Evolutionary conservation across 1,140 invertebrate species (phyloP), one percentile per base, ranked within the genome.

Genomic region (Cydia amplana): DNA sequence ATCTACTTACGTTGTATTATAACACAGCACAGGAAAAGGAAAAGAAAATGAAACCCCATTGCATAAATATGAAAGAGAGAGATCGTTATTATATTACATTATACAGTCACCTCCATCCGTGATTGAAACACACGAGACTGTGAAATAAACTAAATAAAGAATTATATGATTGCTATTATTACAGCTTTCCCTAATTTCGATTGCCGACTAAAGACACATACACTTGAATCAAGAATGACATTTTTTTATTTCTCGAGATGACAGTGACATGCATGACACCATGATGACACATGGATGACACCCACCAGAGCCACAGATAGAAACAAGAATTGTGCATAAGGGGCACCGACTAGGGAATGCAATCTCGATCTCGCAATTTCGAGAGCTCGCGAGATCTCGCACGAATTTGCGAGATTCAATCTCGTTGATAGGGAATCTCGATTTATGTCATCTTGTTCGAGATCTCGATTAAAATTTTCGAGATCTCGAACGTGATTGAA

Each of bases 41-140:
- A 70, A 32, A 70, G 16, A 70, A 70, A 70, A 40, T 70, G 16
- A 36, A 40, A 70, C n/a, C 65, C 65, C 65, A 70, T 65, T 32
- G 64, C 20, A 23, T 51, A 49, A n/a, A 51, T 46, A 51, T 16
- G 12, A 23, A 12, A 60, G n/a, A 60, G 18, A 23, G 18, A 60
- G 23, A 2, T 10, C 18, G n/a, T 60, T 18, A 2, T 10, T 23
- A 23, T 23, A 20, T 60, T 23, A 60, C 55, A 60, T 60, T 60
- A 60, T 60, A 23, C 20, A n/a, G n/a, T 60, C 20, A 60, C 12
- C 18, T 23, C 18, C 18, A 60, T 60, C 7, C 7, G 43, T 46
- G 43, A 46, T 46, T 46, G 43, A 46, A 46, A 46, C 43, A 46
- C 1, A 14, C 40, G 3, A 46, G 43, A 18, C 51, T 55, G 20